Conservation (phyloP, 2,888 invertebrate species). For the Diarsia mendica region DNA sequence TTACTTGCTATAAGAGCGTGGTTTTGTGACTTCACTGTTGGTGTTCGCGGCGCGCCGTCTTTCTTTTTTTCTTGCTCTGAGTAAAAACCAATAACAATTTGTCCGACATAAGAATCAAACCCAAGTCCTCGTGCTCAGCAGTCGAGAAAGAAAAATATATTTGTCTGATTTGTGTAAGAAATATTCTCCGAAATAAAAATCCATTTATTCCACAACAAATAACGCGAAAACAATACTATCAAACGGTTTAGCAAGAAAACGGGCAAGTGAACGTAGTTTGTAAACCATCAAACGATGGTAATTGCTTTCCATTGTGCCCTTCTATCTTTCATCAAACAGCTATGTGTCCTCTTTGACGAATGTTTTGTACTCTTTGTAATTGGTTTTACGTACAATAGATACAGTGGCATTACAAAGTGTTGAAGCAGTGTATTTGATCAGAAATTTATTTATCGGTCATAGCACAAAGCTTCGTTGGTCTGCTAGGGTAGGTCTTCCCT, state of each 20-base stretch:
- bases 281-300: conserved; percentile 34
- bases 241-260: conserved; percentile 15
- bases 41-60: no score
- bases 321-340: conserved; percentile 20
- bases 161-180: background rate
- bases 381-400: conserved; percentile 14
- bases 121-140: no score
- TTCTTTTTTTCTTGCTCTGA: no score
- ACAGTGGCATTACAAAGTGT: conserved; percentile 4
- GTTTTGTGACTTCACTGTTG: no score
- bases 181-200: background rate
- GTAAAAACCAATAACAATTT: no score
- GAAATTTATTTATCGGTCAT: no score
- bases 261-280: conserved; percentile 10
- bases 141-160: background rate
- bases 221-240: conserved; percentile 1
- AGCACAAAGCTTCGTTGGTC: no score
- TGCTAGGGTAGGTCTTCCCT: no score
- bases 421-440: no score
- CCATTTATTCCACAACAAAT: background rate
- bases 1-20: no score
- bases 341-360: conserved; percentile 15
- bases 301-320: conserved; percentile 37
- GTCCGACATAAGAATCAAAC: no score
- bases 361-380: conserved; percentile 23